Evolutionary conservation across 2,113 vertebrate genomes (phyloP), one percentile per base, ranked within the genome.

Genomic region (Dermatemys mawii): DNA sequence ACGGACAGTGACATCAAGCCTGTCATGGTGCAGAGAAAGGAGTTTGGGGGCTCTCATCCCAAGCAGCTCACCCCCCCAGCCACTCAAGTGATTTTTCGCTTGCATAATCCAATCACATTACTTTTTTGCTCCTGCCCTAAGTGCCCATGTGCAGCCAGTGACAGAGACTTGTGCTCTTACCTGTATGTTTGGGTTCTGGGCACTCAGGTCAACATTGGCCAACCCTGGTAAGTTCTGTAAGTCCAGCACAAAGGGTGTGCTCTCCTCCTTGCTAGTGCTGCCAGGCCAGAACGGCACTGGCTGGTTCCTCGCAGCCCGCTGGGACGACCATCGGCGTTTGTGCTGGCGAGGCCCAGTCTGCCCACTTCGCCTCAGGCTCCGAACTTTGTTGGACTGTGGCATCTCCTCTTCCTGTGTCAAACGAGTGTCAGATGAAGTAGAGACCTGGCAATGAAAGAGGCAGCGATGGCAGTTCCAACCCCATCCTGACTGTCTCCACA

Each of bases 171-270:
- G 12, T 9, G 14, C 38, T 54, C 98, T 96, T 78, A 99, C 99
- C 98, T 99, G 99, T 96, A 99, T 99, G 81, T 99, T 99, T 55
- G 99, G 99, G 93, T 99, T 99, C 87, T 98, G 98, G 1, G 99
- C 97, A 8, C 97, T 99, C 85, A 99, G 97, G 81, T 99, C 98
- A 51, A 98, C 98, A 5, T 98, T 98, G 78, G 98, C 98, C 93
- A 99, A 97, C 78, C 98, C 98, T 0, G 98, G 99, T 60, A 99
- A 98, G 94, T 98, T 99, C 96, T 99, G 98, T 78, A 99, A 97
- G 90, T 99, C 99, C 95, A 99, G 94, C 92, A 99, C 90, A 63
- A 99, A 98, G 14, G 99, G 98, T 19, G 98, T 96, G 63, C 93
- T 98, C 87, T 99, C 98, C 70, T 98, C 98, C 44, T 1, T 89